A percentile compares a stretch with the other conserved stretches of the same genome.
phyloP scores from a whole-genome alignment of 2,797 vertebrate genomes.

The Crotalus adamanteus region DNA sequence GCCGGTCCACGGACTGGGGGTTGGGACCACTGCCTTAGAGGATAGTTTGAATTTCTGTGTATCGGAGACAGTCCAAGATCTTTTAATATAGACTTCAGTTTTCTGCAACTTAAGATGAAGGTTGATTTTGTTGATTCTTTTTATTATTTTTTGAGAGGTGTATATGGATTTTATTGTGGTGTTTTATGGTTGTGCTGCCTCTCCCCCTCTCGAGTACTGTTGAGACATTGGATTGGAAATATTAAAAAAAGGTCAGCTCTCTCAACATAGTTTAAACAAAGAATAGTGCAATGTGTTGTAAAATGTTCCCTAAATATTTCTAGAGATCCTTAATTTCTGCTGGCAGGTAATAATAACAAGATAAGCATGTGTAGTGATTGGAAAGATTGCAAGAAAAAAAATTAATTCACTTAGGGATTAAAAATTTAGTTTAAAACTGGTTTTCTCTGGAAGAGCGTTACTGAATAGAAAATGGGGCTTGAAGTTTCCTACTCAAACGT shows the following conservation, averaged over 20 bases:
- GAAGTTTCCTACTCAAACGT: neutral
- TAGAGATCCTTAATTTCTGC: neutral
- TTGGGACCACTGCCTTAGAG: neutral
- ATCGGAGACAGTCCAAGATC: neutral
- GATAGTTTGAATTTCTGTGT: neutral
- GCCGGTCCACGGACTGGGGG: no score
- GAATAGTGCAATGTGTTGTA: neutral
- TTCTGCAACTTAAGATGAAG: neutral
- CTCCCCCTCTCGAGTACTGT: neutral
- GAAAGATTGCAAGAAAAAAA: neutral
- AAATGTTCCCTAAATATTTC: neutral
- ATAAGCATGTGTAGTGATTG: neutral
- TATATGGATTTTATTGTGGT: slow-evolving; percentile 18
- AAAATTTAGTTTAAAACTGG: neutral
- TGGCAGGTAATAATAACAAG: slow-evolving; percentile 12
- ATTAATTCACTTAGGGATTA: neutral
- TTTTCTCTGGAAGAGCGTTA: neutral
- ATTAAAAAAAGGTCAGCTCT: neutral
- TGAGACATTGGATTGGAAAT: neutral
- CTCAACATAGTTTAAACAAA: neutral
- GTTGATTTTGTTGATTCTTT: slow-evolving; percentile 11
- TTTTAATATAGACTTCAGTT: neutral
- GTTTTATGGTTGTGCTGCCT: neutral
- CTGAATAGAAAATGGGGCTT: neutral
- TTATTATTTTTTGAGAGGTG: slow-evolving; percentile 1